Percentiles rank a stretch among this genome's conserved stretches.
Conservation (phyloP, 2,113 vertebrate genomes). For the Tupaia tana region DNA sequence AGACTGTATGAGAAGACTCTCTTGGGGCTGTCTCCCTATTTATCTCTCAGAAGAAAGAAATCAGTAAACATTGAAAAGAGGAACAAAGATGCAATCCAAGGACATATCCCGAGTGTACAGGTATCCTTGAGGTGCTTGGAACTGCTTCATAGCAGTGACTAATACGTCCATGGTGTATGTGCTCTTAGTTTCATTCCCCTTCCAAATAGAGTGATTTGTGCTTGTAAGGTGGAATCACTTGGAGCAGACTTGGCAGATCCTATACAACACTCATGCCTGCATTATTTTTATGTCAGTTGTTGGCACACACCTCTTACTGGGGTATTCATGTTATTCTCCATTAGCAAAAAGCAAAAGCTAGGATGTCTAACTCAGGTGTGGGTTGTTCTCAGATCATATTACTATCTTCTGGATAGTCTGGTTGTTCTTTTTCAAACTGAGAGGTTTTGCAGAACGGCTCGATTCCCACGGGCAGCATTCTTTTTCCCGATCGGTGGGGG, state of each 20-base stretch:
- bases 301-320: background rate
- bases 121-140: background rate
- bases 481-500: background rate
- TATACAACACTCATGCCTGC: background rate
- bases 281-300: background rate
- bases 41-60: no score
- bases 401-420: background rate
- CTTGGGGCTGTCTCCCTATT: no score
- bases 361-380: background rate
- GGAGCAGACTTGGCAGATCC: background rate
- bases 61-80: no score
- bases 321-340: background rate
- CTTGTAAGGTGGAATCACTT: conserved; percentile 6
- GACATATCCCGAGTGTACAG: background rate
- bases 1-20: no score
- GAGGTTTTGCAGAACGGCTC: conserved; percentile 21
- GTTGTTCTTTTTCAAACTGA: conserved; percentile 9
- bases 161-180: background rate
- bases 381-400: conserved; percentile 13
- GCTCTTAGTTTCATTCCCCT: background rate
- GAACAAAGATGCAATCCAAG: background rate
- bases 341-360: conserved; percentile 34
- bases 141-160: background rate
- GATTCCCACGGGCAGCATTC: background rate
- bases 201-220: background rate